Base-by-base conservation (phyloP, 2,113 vertebrate genomes). In the Syngnathus floridae region DNA sequence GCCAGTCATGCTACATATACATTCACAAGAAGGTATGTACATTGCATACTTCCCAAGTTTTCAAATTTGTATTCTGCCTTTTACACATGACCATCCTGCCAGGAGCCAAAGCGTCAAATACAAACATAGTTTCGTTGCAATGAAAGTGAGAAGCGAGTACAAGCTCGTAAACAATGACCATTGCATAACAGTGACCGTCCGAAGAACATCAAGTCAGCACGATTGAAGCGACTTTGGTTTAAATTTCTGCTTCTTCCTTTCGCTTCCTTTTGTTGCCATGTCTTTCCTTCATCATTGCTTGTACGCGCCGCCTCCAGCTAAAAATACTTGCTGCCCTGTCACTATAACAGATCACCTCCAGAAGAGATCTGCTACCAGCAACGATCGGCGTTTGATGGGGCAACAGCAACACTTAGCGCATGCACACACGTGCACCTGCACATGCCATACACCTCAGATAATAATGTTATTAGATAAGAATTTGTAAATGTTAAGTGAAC, bases 321-420 rank as follows among this genome's bases (percentile, higher is more conserved):
- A 86, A 88, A 88, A 88, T 89, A 89, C 82, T 71, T 73, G 72
- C 86, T 73, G 74, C 66, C 72, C 85, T 86, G 88, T 84, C 86
- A 87, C 81, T 85, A 81, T 88, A 87, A 88, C 78, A 76, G 78
- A 87, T 89, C 77, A 79, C 82, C 82, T 77, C 59, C 9, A 12
- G 40, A 40, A 71, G 67, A 82, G 81, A 84, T 79, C 62, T 73
- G 74, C 71, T 69, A 76, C 83, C 77, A 79, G 78, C 80, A 64
- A 68, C 71, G 65, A 80, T 85, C 78, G 72, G 59, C 55, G 65
- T 71, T 79, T 84, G 66, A 81, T 76, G 74, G 68, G 66, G 74
- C 52, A 69, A 41, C 66, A 71, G 49, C 65, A 51, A 64, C 74
- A 68, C 64, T 17, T 37, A 52, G 43, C 55, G 2, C 62, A 14